These are phyloP conservation scores for Platygyra sinensis DNA, from an alignment of 64 coral and sea anemone genomes.

Conservation along the genomic window DNA sequence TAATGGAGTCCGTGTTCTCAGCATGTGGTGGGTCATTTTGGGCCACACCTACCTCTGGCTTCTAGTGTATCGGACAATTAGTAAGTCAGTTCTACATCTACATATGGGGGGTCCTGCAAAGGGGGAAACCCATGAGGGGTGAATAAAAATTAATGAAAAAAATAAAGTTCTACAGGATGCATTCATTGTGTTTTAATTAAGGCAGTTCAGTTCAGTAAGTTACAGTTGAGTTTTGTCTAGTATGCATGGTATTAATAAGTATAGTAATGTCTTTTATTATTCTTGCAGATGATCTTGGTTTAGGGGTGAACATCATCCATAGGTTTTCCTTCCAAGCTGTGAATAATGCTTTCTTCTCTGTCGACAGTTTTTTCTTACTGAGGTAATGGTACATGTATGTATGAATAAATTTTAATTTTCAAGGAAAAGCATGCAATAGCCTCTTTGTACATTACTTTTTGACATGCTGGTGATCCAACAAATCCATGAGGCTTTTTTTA, in stretches of 20 bases:
- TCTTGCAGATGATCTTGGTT: conserved; percentile 51
- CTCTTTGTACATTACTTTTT: no score
- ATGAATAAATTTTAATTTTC: no score
- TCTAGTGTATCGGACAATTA: not conserved
- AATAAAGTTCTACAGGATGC: no score
- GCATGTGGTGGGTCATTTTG: conserved; percentile 92
- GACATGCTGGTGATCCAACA: no score
- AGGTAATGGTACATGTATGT: conserved; percentile 53
- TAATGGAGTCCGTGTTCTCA: conserved; percentile 84
- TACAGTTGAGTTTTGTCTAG: no score
- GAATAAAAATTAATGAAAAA: no score
- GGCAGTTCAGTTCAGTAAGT: no score
- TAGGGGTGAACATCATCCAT: conserved; percentile 11
- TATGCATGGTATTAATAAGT: not conserved
- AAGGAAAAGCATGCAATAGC: no score
- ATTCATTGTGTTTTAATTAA: not conserved
- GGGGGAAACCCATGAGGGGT: no score
- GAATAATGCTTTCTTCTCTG: conserved; percentile 76
- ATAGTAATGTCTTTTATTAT: not conserved
- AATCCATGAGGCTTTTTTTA: no score
- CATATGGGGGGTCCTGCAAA: no score
- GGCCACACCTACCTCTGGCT: conserved; percentile 76
- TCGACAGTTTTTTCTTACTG: conserved; percentile 89
- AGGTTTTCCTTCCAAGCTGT: conserved; percentile 76
- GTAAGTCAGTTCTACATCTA: conserved; percentile 49